Conservation (phyloP, 2,888 invertebrate genomes). For the Mimachlamys varia region DNA sequence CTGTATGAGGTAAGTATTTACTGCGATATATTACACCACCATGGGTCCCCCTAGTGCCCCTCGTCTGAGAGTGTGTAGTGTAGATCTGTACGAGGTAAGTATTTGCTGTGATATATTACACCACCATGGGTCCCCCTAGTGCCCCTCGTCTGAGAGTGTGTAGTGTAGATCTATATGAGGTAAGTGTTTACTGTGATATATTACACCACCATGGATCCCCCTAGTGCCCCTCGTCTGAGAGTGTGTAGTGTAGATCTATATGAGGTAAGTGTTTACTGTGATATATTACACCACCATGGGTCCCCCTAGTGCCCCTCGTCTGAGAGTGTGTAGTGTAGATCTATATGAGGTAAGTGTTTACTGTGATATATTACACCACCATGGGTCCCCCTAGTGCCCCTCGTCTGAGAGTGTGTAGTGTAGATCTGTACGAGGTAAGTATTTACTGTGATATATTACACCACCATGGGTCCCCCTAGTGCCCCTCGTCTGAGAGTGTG, state of each 20-base stretch:
- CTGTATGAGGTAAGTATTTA: conserved; percentile 44
- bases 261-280: conserved; percentile 43
- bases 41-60: conserved; percentile 77
- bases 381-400: conserved; percentile 77
- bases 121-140: neutral
- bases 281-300: conserved; percentile 68
- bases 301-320: conserved; percentile 74
- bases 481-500: conserved; percentile 73
- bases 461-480: conserved; percentile 78
- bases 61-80: conserved; percentile 71
- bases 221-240: conserved; percentile 73
- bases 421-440: too few relatives aligned
- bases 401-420: conserved; percentile 59
- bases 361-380: conserved; percentile 53
- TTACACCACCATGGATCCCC: conserved; percentile 73
- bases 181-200: neutral
- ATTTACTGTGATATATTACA: conserved; percentile 78
- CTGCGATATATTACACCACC: conserved; percentile 52
- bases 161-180: conserved; percentile 46
- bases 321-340: conserved; percentile 53
- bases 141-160: neutral
- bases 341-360: neutral
- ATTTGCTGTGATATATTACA: neutral
- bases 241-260: conserved; percentile 53
- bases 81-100: conserved; percentile 75